Conservation (phyloP, 2,113 vertebrate species). For the Setophaga kirtlandii region DNA sequence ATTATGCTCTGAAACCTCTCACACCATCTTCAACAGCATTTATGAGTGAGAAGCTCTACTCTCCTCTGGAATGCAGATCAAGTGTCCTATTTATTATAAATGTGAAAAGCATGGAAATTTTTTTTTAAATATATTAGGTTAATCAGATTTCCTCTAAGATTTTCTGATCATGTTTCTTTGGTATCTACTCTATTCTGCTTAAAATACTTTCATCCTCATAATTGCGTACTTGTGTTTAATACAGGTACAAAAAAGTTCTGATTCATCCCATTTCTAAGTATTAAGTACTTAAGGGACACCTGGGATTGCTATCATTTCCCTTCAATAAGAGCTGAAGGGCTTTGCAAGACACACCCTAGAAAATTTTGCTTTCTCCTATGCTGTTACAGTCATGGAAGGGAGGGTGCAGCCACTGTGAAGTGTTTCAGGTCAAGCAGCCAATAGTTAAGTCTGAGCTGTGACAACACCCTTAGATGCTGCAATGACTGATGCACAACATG, state of each 20-base stretch:
- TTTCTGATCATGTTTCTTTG: neutral
- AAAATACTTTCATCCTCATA: neutral
- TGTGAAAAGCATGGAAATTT: neutral
- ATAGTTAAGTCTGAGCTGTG: neutral
- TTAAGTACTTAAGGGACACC: neutral
- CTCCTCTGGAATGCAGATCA: neutral
- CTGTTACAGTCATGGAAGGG: neutral
- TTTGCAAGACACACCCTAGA: neutral
- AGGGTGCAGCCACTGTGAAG: neutral
- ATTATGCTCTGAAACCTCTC: neutral
- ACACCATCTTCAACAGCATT: neutral
- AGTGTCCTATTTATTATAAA: slow-evolving; percentile 2
- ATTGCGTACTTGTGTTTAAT: neutral
- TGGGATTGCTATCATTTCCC: neutral
- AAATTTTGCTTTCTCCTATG: neutral
- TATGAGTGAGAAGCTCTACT: neutral
- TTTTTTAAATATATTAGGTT: neutral
- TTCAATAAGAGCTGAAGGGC: neutral
- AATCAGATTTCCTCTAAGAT: neutral
- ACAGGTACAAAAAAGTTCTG: neutral
- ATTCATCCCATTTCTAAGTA: neutral
- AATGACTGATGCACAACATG: neutral
- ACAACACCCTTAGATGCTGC: neutral
- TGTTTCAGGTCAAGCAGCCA: neutral
- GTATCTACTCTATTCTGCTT: neutral